phyloP scores from a whole-genome alignment of 2,113 vertebrate genomes.

The Oncorhynchus mykiss region DNA sequence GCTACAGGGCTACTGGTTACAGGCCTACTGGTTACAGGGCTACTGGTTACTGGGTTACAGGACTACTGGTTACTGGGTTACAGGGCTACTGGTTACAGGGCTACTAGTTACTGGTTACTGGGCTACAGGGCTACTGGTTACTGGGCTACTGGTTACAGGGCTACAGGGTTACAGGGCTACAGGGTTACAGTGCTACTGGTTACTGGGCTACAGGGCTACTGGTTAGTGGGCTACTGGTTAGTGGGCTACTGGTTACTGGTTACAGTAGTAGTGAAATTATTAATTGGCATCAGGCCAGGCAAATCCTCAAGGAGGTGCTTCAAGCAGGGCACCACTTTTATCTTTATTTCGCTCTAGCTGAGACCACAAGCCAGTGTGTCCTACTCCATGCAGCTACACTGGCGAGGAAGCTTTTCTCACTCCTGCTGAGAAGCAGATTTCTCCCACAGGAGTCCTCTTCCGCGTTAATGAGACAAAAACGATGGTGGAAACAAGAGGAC shows the following conservation, averaged over 20 bases:
- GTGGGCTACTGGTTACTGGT: background rate
- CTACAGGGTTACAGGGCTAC: no score
- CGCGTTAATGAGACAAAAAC: constrained; percentile 6
- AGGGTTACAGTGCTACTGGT: no score
- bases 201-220: no score
- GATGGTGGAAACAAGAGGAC: background rate
- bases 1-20: no score
- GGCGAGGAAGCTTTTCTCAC: background rate
- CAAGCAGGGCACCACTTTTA: background rate
- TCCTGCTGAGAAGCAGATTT: constrained; percentile 13
- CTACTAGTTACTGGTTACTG: no score
- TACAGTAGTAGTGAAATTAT: constrained; percentile 17
- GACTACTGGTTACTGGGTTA: no score
- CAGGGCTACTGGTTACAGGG: no score
- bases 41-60: no score
- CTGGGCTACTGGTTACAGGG: no score
- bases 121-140: no score
- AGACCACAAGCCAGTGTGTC: background rate
- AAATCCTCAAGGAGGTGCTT: background rate
- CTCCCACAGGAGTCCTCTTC: constrained; percentile 8
- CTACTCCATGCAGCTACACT: background rate
- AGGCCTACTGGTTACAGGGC: no score
- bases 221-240: no score
- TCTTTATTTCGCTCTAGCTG: background rate
- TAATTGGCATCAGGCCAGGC: background rate